phyloP scores from a whole-genome alignment of 2,113 vertebrate species.

The Microcebus griseorufus region DNA sequence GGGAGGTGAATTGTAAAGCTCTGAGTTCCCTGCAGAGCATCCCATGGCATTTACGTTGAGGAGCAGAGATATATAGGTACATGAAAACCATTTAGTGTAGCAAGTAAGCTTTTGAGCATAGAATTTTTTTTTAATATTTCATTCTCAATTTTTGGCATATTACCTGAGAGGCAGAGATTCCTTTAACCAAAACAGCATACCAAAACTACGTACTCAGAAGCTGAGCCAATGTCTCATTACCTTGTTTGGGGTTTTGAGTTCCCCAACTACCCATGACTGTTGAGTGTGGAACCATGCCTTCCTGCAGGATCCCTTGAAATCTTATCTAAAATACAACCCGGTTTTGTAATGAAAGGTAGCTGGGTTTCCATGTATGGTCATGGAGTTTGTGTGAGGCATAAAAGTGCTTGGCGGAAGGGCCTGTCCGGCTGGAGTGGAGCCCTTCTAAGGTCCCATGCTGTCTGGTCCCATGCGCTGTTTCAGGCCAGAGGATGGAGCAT shows the following conservation, averaged over 20 bases:
- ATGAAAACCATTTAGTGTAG: conserved; percentile 82
- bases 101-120: conserved; percentile 82
- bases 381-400: not conserved
- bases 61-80: conserved; percentile 66
- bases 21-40: conserved; percentile 75
- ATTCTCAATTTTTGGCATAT: conserved; percentile 78
- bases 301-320: conserved; percentile 65
- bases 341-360: not conserved
- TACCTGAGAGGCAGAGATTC: conserved; percentile 74
- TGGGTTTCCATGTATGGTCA: not conserved
- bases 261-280: conserved; percentile 76
- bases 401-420: not conserved
- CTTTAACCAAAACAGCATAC: conserved; percentile 62
- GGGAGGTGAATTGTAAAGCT: conserved; percentile 82
- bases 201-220: not conserved
- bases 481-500: not conserved
- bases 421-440: not conserved
- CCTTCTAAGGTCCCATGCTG: not conserved
- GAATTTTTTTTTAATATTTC: conserved; percentile 78
- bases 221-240: conserved; percentile 67
- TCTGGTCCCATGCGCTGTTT: not conserved
- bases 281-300: conserved; percentile 72
- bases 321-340: conserved; percentile 71
- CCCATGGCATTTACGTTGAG: conserved; percentile 78
- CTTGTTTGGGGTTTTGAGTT: conserved; percentile 76